Conservation (phyloP, 2,113 vertebrate genomes). For the Phalacrocorax aristotelis region DNA sequence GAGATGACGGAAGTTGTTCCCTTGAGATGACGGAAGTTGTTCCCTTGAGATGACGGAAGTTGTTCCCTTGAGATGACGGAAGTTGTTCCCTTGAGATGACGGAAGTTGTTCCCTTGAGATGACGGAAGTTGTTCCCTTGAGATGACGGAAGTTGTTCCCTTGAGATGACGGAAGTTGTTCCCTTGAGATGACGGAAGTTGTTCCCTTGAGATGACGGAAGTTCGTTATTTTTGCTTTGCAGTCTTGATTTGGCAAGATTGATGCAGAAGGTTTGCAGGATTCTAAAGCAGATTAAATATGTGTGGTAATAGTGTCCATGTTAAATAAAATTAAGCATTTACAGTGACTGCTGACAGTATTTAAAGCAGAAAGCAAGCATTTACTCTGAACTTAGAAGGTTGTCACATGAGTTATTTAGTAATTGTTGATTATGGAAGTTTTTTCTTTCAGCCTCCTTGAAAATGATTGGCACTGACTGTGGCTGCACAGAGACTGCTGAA, state of each 20-base stretch:
- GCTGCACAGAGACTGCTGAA: background rate
- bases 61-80: too few species aligned
- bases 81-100: too few species aligned
- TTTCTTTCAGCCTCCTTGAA: background rate
- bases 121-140: too few species aligned
- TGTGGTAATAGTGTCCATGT: fast-evolving
- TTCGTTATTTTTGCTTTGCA: background rate
- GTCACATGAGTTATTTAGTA: background rate
- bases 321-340: fast-evolving
- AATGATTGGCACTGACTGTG: background rate
- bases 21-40: too few species aligned
- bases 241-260: background rate
- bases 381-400: background rate
- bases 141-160: too few species aligned
- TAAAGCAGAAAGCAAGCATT: background rate
- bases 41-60: too few species aligned
- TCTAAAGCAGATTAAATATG: background rate
- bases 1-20: too few species aligned
- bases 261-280: background rate
- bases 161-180: too few species aligned
- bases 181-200: too few species aligned
- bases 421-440: background rate
- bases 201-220: fast-evolving
- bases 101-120: too few species aligned
- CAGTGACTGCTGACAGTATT: background rate